These are phyloP conservation scores for Euclidia mi DNA, from an alignment of 2,888 invertebrate species.

Conservation along the genomic window DNA sequence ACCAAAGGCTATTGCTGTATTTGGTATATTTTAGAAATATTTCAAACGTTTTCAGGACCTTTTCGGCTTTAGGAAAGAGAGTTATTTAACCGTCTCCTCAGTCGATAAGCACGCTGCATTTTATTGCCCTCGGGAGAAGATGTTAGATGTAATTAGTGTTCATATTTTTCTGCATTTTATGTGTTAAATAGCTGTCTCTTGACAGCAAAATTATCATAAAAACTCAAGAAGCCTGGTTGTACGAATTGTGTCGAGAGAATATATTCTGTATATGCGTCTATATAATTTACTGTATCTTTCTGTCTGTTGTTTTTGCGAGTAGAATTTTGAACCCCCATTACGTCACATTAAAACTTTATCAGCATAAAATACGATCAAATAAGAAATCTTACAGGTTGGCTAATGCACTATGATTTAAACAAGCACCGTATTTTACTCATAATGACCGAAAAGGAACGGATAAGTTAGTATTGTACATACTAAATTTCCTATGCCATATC, in stretches of 20 bases:
- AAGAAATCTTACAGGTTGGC: too few species aligned
- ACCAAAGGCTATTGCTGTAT: constrained; percentile 18
- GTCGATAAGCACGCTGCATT: constrained; percentile 59
- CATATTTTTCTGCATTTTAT: constrained; percentile 59
- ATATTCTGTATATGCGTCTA: too few species aligned
- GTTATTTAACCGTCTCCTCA: constrained; percentile 46
- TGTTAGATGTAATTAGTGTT: constrained; percentile 53
- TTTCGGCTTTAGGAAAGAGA: constrained; percentile 26
- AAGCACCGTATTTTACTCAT: too few species aligned
- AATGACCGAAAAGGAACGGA: too few species aligned
- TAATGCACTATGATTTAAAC: too few species aligned
- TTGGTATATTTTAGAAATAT: constrained; percentile 43
- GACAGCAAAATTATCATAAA: constrained; percentile 48
- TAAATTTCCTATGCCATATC: constrained; percentile 84
- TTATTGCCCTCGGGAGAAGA: constrained; percentile 49
- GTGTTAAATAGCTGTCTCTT: constrained; percentile 54
- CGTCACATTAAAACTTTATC: too few species aligned
- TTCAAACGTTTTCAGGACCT: constrained; percentile 35
- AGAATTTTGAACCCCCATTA: too few species aligned
- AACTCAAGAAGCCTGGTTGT: constrained; percentile 42
- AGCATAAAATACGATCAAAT: too few species aligned
- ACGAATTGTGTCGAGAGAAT: constrained; percentile 43
- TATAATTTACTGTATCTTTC: constrained; percentile 30
- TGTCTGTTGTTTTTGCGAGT: constrained; percentile 69
- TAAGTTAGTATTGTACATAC: too few species aligned